Evolutionary conservation across 2,888 invertebrate genomes (phyloP).

Genomic region (Sinodicranocentrus sp.): DNA sequence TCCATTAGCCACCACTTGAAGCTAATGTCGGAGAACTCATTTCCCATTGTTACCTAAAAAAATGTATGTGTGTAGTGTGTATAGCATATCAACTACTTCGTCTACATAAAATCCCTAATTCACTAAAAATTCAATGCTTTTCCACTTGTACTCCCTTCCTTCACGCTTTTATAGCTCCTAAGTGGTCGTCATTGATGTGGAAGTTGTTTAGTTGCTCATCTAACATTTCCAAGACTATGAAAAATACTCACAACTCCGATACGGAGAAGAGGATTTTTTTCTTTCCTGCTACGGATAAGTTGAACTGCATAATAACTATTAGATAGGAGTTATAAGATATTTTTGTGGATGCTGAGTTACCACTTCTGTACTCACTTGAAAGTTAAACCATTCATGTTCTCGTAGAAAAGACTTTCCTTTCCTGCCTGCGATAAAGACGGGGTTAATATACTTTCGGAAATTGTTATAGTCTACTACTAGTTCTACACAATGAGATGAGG

Average conservation of each 20-base stretch:
- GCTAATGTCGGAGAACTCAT: slow-evolving; percentile 55
- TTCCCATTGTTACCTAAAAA: slow-evolving; percentile 48
- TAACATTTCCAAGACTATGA: slow-evolving; percentile 26
- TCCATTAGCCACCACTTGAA: slow-evolving; percentile 66
- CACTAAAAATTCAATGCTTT: slow-evolving; percentile 33
- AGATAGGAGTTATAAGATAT: background rate
- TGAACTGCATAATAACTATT: background rate
- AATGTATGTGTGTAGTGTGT: background rate
- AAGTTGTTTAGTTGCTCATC: slow-evolving; percentile 48
- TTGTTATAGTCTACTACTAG: background rate
- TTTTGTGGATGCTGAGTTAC: background rate
- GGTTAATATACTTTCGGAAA: slow-evolving; percentile 7
- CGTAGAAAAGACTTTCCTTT: background rate
- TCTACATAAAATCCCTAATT: background rate
- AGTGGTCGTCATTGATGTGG: slow-evolving; percentile 56
- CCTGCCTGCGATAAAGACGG: background rate
- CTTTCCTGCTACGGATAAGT: background rate
- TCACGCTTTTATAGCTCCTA: slow-evolving; percentile 30
- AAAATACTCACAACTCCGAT: slow-evolving; percentile 1
- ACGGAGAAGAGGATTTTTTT: background rate
- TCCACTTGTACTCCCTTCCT: background rate
- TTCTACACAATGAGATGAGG: no score
- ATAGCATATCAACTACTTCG: background rate
- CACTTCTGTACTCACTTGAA: background rate
- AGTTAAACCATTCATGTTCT: background rate